Conservation (phyloP, 35 echinoderm and acorn worm species). For the Apostichopus californicus region DNA sequence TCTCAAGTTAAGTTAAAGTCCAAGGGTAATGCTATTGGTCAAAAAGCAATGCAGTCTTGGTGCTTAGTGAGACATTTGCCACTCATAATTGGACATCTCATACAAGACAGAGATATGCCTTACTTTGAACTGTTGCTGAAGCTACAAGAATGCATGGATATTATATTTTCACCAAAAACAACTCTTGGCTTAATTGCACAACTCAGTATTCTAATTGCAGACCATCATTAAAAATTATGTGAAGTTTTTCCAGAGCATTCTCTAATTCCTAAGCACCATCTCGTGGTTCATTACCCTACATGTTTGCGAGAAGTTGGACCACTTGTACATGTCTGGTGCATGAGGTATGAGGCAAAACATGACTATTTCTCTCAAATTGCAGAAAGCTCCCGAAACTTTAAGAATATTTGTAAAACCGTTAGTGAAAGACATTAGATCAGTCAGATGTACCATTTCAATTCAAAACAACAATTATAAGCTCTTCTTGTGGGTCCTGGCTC, state of each 20-base stretch:
- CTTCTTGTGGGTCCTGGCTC: constrained; percentile 35
- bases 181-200: constrained; percentile 54
- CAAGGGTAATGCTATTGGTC: background rate
- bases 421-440: constrained; percentile 55
- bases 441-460: constrained; percentile 55
- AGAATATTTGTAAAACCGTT: constrained; percentile 64
- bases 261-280: constrained; percentile 42
- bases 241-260: constrained; percentile 4
- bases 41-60: constrained; percentile 23
- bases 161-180: constrained; percentile 54
- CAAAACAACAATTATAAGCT: constrained; percentile 27
- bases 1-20: too few relatives aligned
- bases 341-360: constrained; percentile 66
- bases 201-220: constrained; percentile 43
- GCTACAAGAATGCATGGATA: constrained; percentile 55
- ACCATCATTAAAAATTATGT: constrained; percentile 41
- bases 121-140: constrained; percentile 51
- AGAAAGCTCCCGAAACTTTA: constrained; percentile 25
- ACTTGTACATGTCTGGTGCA: constrained; percentile 66
- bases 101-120: constrained; percentile 30
- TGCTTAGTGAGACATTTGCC: constrained; percentile 50
- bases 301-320: constrained; percentile 56
- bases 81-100: constrained; percentile 26
- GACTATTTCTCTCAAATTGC: constrained; percentile 48
- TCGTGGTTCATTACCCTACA: constrained; percentile 60